A percentile compares a stretch with the other conserved stretches of the same genome.
These are phyloP conservation scores for Picus viridis DNA, from an alignment of 2,797 vertebrate species.

Conservation along the genomic window DNA sequence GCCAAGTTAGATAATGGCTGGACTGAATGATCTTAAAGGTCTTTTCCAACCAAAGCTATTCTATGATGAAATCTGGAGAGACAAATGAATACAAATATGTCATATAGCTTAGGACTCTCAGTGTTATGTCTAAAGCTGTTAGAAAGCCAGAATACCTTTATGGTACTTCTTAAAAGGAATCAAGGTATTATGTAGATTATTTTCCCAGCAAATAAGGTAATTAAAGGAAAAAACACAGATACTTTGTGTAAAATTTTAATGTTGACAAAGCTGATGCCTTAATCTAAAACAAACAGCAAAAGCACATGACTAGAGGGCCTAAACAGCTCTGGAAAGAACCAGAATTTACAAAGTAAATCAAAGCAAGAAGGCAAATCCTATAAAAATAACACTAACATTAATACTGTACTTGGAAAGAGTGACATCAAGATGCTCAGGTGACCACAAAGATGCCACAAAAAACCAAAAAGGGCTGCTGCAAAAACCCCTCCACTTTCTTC, in stretches of 20 bases:
- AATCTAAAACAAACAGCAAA: neutral
- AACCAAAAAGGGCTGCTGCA: neutral
- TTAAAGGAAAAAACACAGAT: neutral
- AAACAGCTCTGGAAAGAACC: neutral
- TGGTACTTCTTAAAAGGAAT: neutral
- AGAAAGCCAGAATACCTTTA: neutral
- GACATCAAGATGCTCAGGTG: neutral
- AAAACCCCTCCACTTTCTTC: neutral
- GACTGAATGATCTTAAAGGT: too few relatives aligned
- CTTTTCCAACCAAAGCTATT: too few relatives aligned
- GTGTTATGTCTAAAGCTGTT: neutral
- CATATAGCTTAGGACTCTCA: neutral
- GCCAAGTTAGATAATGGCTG: too few relatives aligned
- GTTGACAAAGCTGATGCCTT: neutral
- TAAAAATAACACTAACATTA: neutral
- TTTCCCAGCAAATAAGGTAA: neutral
- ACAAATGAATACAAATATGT: neutral
- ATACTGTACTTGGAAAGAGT: neutral
- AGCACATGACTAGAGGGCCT: neutral
- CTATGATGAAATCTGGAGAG: neutral
- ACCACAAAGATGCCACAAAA: neutral
- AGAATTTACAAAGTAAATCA: neutral
- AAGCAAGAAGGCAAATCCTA: neutral
- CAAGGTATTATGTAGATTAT: neutral
- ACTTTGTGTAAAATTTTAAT: neutral